Evolutionary conservation across 2,113 vertebrate genomes (phyloP), one percentile per base, ranked within the genome.

Genomic region (Colaptes auratus): DNA sequence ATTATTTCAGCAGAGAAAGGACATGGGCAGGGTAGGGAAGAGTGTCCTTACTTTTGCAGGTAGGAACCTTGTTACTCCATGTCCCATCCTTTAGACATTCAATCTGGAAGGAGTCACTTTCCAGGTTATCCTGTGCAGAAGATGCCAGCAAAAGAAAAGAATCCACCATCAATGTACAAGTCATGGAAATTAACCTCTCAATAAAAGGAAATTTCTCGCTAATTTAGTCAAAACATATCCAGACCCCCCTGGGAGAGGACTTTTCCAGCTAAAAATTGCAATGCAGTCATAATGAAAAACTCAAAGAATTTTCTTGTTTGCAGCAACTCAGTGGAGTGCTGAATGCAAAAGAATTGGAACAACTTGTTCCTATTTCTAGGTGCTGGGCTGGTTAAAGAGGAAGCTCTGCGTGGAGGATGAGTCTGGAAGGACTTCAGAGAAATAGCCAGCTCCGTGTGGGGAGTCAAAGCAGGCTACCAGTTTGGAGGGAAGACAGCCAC

Each of bases 21-120:
- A 48, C 23, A 33, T 60, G 50, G 75, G 48, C 75, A 85, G 53
- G 27, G 50, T 48, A 52, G 72, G 82, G 81, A 86, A 82, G 25
- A 44, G 69, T 65, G 48, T 52, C 91, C 99, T 99, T 98, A 99
- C 99, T 98, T 97, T 98, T 97, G 96, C 99, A 99, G 27, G 55
- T 61, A 10, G 99, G 99, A 61, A 98, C 96, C 36, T 69, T 80
- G 96, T 98, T 98, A 96, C 98, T 99, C 99, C 99, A 99, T 0
- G 93, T 97, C 12, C 99, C 99, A 0, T 99, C 97, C 90, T 98
- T 98, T 92, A 96, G 97, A 85, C 99, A 99, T 80, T 98, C 97
- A 0, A 99, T 96, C 97, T 99, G 99, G 82, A 98, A 98, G 9
- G 98, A 98, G 50, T 98, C 98, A 7, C 98, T 97, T 83, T 97